phyloP scores from a whole-genome alignment of 2,797 vertebrate species.

The Eospalax fontanierii region DNA sequence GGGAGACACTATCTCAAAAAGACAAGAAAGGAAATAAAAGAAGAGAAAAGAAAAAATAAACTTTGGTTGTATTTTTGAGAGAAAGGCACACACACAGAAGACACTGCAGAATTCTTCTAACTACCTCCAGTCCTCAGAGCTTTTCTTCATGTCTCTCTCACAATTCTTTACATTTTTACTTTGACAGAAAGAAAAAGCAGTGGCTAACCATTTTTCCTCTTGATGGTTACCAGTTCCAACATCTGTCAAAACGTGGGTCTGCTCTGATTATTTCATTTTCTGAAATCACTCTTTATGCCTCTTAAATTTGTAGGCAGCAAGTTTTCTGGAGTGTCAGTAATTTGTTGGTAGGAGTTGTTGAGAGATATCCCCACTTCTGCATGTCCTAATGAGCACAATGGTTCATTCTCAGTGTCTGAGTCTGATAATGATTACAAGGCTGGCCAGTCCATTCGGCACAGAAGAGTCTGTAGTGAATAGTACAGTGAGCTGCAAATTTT shows the following conservation, averaged over 20 bases:
- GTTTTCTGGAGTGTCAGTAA: conserved; percentile 80
- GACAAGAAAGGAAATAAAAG: too few species aligned
- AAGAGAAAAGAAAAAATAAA: background rate
- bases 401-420: conserved; percentile 81
- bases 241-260: conserved; percentile 70
- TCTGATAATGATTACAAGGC: conserved; percentile 86
- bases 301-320: conserved; percentile 78
- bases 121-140: background rate
- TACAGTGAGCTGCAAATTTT: conserved; percentile 75
- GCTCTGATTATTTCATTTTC: conserved; percentile 71
- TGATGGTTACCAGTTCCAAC: conserved; percentile 51
- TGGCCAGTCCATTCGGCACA: conserved; percentile 86
- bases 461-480: conserved; percentile 73
- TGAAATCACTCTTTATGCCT: conserved; percentile 27
- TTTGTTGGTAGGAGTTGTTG: conserved; percentile 83
- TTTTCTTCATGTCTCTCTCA: conserved; percentile 63
- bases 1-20: too few species aligned
- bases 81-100: background rate
- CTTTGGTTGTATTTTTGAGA: background rate
- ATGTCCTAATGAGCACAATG: conserved; percentile 85
- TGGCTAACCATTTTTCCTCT: conserved; percentile 52
- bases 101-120: background rate
- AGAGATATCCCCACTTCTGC: conserved; percentile 79
- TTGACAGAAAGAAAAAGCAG: conserved; percentile 12
- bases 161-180: conserved; percentile 60